Conservation (phyloP, 2,888 invertebrate species). For the Apamea epomidion region DNA sequence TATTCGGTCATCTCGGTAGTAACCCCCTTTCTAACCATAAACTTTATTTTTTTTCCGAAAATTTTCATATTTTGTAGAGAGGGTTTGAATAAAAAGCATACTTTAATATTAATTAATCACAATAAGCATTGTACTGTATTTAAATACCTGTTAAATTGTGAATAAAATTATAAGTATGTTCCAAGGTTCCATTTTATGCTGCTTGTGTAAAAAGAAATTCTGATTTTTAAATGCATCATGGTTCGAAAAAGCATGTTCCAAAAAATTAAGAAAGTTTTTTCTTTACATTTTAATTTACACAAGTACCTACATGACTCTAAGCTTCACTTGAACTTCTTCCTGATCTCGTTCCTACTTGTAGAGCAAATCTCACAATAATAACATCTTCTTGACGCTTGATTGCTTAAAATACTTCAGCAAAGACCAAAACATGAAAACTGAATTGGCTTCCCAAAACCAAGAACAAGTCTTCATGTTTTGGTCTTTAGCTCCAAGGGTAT, state of each 20-base stretch:
- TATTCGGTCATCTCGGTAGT: no score
- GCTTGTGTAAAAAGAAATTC: not conserved
- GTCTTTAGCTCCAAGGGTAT: not conserved
- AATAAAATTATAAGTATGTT: not conserved
- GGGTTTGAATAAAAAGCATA: not conserved
- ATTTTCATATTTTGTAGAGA: not conserved
- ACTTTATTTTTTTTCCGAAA: not conserved
- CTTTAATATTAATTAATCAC: not conserved
- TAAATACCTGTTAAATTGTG: not conserved
- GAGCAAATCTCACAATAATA: not conserved
- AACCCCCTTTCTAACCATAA: no score
- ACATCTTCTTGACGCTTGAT: not conserved
- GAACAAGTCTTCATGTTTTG: not conserved
- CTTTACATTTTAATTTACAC: not conserved
- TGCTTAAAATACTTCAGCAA: not conserved
- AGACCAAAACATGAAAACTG: not conserved
- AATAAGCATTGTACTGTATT: not conserved
- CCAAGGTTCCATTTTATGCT: not conserved
- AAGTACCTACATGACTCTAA: not conserved
- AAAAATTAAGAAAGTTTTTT: not conserved
- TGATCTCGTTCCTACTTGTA: not conserved
- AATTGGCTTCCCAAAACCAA: not conserved
- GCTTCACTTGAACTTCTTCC: not conserved
- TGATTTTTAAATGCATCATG: not conserved
- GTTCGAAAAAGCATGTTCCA: not conserved